Evolutionary conservation across 2,113 vertebrate genomes (phyloP), one percentile per base, ranked within the genome.

Genomic region (Diglossa brunneiventris): DNA sequence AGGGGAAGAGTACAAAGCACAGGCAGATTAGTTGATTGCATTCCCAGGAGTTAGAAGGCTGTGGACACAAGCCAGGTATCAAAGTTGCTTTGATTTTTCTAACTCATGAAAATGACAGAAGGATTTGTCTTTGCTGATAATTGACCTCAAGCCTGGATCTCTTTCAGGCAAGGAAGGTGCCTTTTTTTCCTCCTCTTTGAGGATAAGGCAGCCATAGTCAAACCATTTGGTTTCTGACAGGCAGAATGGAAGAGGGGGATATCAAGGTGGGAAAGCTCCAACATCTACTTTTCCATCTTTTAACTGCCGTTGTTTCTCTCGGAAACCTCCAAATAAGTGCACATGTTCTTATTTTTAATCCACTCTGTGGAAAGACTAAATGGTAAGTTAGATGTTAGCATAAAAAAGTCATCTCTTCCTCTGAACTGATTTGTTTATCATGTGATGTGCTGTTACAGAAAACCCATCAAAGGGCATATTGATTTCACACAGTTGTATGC

Each of bases 81-180:
- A 92, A 94, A 90, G 87, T 77, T 88, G 39, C 90, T 95, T 95
- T 95, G 92, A 88, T 91, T 90, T 90, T 76, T 78, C 16, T 66
- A 70, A 72, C 61, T 87, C 39, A 23, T 44, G 56, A 11, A 87
- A 90, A 73, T 35, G 59, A 47, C 21, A 42, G 52, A 66, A 67
- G 23, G 83, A 39, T 93, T 94, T 88, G 46, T 86, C 88, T 94
- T 70, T 90, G 63, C 59, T 78, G 46, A 39, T 88, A 90, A 83
- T 66, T 80, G 55, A 90, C 63, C 64, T 86, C 33, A 28, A 66
- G 47, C 78, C 59, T 89, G 61, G 79, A 30, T 88, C 73, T 73
- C 28, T 39, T 86, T 69, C 28, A 35, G 61, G 47, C 61, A 63
- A 67, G 28, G 47, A 67, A 62, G 12, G 23, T 50, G 9, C 33